Base-by-base conservation (phyloP, 2,797 vertebrate species). In the Chelidonichthys spinosus region DNA sequence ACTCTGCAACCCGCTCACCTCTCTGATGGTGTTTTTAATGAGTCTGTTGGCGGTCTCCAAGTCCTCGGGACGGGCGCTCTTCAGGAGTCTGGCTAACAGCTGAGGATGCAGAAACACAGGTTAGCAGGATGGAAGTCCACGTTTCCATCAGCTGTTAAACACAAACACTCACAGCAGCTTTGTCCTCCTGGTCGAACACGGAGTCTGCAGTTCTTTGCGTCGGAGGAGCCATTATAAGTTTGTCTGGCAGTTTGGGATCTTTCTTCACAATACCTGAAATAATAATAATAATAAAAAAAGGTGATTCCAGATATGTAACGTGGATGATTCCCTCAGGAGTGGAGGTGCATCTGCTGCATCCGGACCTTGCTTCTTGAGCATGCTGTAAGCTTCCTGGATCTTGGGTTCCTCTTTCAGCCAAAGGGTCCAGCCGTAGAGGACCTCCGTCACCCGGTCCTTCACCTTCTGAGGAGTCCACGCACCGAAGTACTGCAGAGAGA, bases 281-380 rank as follows among this genome's bases (percentile, higher is more conserved):
- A 40, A 68, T 9, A 66, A 43, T 25, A 25, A 25, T 25, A 25
- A 25, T 25, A 17, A 56, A n/a, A 2, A 5, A 9, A 25, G n/a
- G 32, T 1, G 47, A 25, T 5, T 18, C 4, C 0, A 32, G 6
- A 47, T 7, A 35, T 7, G 14, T 64, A 1, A 2, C 11, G 18
- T 14, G 10, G 1, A 36, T 18, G 11, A 17, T 17, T 32, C 11
- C 42, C 4, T 15, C 15, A 11, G 42, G 39, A 37, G 10, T 61
- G 18, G 35, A 18, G 32, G 53, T 11, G 9, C 35, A 2, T 54
- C 7, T 32, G 36, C 47, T 71, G 17, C 5, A 52, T 55, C 15
- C 60, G 55, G 62, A 97, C 97, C 97, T 96, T 98, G 96, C 89
- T 96, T 97, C 94, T 97, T 97, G 47, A 98, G 93, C 97, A 97